Evolutionary conservation across 2,888 invertebrate genomes (phyloP), one percentile per base, ranked within the genome.

Genomic region (Boloria euphrosyne): DNA sequence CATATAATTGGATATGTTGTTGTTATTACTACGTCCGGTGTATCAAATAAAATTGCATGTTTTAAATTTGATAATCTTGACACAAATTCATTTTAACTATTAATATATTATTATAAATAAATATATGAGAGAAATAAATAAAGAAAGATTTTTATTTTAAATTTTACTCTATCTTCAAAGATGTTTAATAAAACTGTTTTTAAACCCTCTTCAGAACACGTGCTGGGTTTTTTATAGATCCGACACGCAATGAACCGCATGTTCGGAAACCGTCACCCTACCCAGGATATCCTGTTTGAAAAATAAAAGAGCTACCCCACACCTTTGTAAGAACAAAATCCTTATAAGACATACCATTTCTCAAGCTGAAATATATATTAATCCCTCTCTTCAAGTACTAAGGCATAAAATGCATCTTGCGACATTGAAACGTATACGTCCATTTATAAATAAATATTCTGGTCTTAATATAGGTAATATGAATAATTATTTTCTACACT

Each of bases 271-370:
- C 78, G 78, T 76, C 80, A 76, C 84, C 79, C 83, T 80, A 75
- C 80, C 76, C 87, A 89, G 89, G 89, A 90, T 89, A 89, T 90
- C 89, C 89, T 89, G 90, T 90, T 86, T 85, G 79, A 85, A 87
- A 85, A 89, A 89, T 85, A 88, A 89, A 89, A 87, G 85, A 84
- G 78, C 84, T 80, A 84, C 86, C 87, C 85, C 81, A 82, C 87
- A 86, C 87, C 85, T 84, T 82, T 79, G 61, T 68, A 68, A 68
- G 70, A 71, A 68, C 70, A 62, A 66, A 70, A 66, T 55, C 50
- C 50, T 62, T 62, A 69, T 62, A 43, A 62, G 50, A 59, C 55
- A 59, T 63, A 43, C 31, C 38, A 18, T 7, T 18, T 5, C 13
- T 47, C 10, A 53, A 47, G 44, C 4, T 18, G 17, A 46, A 4